Base-by-base conservation (phyloP, 2,888 invertebrate genomes). In the Uropetala carovei region DNA sequence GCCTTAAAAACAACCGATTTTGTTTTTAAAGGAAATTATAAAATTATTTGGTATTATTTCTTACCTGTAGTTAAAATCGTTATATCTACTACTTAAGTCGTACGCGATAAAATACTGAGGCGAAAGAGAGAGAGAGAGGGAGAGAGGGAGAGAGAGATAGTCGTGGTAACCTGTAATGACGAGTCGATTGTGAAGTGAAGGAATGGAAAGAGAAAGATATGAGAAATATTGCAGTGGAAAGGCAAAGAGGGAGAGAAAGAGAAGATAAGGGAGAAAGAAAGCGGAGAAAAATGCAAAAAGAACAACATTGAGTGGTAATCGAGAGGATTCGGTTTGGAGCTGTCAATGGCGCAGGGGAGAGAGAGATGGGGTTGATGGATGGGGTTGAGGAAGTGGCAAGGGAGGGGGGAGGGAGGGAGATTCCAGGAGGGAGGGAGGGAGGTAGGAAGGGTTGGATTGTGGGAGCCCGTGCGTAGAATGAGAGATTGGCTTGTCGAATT, bases 401-500 rank as follows among this genome's bases (percentile, higher is more conserved):
- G 16, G 18, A 56, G 83, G 18, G 9, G 57, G 30, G 82, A 3
- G 56, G 30, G 82, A 27, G 43, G 82, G 18, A 82, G 82, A 16
- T 5, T 30, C 30, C 1, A 27, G 30, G 27, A 64, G 64, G 5
- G 64, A 13, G 11, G 64, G 64, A 7, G 10, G 64, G 10, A 16
- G 18, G 64, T 13, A n/a, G n/a, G n/a, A n/a, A n/a, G n/a, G n/a
- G n/a, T n/a, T n/a, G n/a, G n/a, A n/a, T n/a, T n/a, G n/a, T n/a
- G n/a, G 82, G 30, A 16, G 16, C 13, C 30, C 43, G 30, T 27
- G 30, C 16, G 82, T 14, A 82, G 10, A 11, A 27, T 16, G 75
- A 11, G 43, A 82, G 82, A 30, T 14, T 16, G 83, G 83, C 57
- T 57, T 83, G 83, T 83, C 10, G 83, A 83, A 83, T 83, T 83